Evolutionary conservation across 2,113 vertebrate species (phyloP), one percentile per base, ranked within the genome.

Genomic region (Triplophysa rosa): DNA sequence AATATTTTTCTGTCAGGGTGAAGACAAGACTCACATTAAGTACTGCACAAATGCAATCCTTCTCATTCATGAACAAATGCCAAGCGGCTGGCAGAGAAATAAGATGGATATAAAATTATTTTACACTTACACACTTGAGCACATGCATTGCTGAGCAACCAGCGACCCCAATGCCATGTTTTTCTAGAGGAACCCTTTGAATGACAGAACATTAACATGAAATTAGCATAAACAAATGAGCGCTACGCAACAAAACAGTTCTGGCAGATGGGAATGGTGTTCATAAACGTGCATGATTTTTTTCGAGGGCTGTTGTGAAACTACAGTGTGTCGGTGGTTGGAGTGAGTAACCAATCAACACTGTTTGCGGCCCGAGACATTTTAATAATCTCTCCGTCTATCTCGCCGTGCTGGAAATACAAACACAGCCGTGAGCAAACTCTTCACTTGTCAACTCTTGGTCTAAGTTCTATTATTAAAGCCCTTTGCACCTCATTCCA

Each of bases 171-270:
- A 12, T 52, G 67, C 14, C 47, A 52, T 37, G 21, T 56, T 21
- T n/a, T 58, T 58, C 24, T 10, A 16, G 16, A 5, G 17, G 26
- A 56, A 70, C 56, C 68, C 49, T 70, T 13, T 70, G 49, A 56
- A 70, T 56, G 68, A 42, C 69, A 72, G 69, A 59, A 29, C n/a
- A 72, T 67, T 59, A 47, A 68, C 65, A 78, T 58, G 42, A 78
- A 67, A 61, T 67, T 78, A 59, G 77, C 77, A 59, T 78, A 37
- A 78, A 68, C 58, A 59, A 78, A 67, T 78, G 29, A 59, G 76
- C 52, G 13, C 21, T 11, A 77, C 49, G 64, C 9, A 45, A 40
- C 17, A 24, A 37, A 45, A 42, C 21, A 4, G 42, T 33, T 58
- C 49, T 56, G 64, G 65, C 65, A 59, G 65, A 47, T 21, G 29